Evolutionary conservation across 2,888 invertebrate species (phyloP), one percentile per base, ranked within the genome.

Genomic region (Quadroppia sp.): DNA sequence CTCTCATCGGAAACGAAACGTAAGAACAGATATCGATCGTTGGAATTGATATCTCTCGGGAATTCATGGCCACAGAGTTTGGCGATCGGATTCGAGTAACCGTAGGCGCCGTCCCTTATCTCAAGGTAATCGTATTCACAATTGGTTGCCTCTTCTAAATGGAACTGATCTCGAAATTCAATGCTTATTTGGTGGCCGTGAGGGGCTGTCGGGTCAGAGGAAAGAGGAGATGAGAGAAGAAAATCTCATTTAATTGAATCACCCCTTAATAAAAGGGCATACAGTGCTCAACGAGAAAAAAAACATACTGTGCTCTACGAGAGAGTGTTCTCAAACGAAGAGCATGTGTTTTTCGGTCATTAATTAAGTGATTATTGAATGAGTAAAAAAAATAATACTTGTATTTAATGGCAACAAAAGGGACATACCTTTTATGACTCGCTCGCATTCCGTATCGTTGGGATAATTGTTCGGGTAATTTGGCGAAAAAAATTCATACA

Each of bases 41-140:
- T 86, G 23, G 91, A 90, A 73, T 87, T 87, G 78, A 92, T 87
- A 81, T 88, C 86, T 23, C 88, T 87, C 30, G 91, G 91, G 80
- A 88, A 89, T 73, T 86, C 84, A 72, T 86, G 84, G 72, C 90
- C 91, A 81, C 92, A 92, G 81, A 85, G 89, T 78, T 85, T 86
- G n/a, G 87, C 87, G 76, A 89, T 82, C 76, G 85, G 82, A 76
- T 86, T 85, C 76, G 89, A 88, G 83, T 88, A 91, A 9, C 90
- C 91, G 80, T 90, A 88, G 67, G 88, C 88, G 1, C 93, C 92
- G 81, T 93, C 91, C 73, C 91, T 86, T 73, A 92, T 87, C 83
- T 92, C 91, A 78, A 92, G 84, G 82, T 85, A 90, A 84, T 93
- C 93, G 83, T 89, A 90, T 82, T 87, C 86, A 82, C 92, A 93